Evolutionary conservation across 2,888 invertebrate species (phyloP).

Genomic region (Tenthredo distinguenda): DNA sequence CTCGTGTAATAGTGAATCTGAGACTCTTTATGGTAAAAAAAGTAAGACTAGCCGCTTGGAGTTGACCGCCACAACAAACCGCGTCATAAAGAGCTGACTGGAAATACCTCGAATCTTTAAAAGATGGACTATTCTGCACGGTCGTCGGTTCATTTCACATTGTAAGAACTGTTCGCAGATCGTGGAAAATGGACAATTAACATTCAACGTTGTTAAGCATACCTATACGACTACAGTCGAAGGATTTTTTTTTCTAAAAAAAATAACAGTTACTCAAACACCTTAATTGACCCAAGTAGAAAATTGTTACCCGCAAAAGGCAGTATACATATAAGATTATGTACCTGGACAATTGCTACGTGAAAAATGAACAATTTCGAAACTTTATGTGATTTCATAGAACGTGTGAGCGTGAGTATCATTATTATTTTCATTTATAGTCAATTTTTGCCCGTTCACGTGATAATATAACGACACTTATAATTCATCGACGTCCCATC

Average conservation of each 20-base stretch:
- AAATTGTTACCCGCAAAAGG: background rate
- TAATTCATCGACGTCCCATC: background rate
- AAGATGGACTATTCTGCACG: background rate
- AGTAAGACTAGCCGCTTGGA: background rate
- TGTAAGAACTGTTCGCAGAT: conserved; percentile 4
- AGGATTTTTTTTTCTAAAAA: background rate
- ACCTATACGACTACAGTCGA: background rate
- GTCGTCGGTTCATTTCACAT: conserved; percentile 30
- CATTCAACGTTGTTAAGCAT: conserved; percentile 41
- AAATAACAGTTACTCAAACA: conserved; percentile 13
- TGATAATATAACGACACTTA: background rate
- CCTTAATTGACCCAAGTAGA: conserved; percentile 17
- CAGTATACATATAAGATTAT: background rate
- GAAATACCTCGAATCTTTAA: conserved; percentile 34
- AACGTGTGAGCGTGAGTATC: background rate
- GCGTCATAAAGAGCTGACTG: background rate
- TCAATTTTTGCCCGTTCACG: background rate
- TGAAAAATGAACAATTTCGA: background rate
- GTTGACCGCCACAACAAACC: conserved; percentile 19
- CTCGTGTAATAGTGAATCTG: conserved; percentile 57
- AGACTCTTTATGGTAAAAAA: background rate
- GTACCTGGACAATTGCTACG: background rate
- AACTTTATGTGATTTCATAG: background rate
- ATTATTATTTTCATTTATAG: background rate
- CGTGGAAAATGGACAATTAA: conserved; percentile 49